Conservation (phyloP, 1,140 invertebrate species). For the Bombus confusus region DNA sequence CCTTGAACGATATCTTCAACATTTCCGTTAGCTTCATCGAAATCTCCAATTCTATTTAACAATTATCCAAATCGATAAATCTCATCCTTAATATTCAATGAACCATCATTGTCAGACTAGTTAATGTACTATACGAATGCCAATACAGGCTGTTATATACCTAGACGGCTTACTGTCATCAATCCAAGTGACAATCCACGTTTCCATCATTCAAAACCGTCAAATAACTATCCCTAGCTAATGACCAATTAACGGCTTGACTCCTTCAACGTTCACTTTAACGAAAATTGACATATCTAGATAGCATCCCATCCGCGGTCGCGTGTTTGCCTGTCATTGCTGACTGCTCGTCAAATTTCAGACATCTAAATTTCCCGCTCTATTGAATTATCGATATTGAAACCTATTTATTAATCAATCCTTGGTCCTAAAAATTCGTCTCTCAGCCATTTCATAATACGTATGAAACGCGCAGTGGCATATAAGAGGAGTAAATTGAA, state of each 20-base stretch:
- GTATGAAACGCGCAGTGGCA: background rate
- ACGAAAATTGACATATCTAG: conserved; percentile 32
- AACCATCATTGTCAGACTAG: background rate
- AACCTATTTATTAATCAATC: background rate
- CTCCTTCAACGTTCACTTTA: conserved; percentile 31
- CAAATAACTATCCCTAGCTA: background rate
- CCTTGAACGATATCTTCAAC: background rate
- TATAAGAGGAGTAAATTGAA: background rate
- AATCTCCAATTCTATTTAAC: background rate
- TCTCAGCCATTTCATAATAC: background rate
- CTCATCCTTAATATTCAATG: background rate
- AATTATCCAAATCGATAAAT: background rate
- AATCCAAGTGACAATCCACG: conserved; percentile 10
- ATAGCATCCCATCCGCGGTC: background rate
- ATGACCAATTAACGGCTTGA: background rate
- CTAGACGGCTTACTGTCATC: conserved; percentile 18
- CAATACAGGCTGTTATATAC: background rate
- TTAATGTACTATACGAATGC: conserved; percentile 29
- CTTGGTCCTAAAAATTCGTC: too few relatives aligned
- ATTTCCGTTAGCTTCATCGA: too few relatives aligned
- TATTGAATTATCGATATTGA: background rate
- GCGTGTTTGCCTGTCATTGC: background rate
- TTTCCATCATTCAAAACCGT: background rate
- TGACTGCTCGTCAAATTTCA: conserved; percentile 7
- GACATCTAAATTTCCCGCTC: background rate